Evolutionary conservation across 2,888 invertebrate genomes (phyloP).

Genomic region (Nomada fabriciana): DNA sequence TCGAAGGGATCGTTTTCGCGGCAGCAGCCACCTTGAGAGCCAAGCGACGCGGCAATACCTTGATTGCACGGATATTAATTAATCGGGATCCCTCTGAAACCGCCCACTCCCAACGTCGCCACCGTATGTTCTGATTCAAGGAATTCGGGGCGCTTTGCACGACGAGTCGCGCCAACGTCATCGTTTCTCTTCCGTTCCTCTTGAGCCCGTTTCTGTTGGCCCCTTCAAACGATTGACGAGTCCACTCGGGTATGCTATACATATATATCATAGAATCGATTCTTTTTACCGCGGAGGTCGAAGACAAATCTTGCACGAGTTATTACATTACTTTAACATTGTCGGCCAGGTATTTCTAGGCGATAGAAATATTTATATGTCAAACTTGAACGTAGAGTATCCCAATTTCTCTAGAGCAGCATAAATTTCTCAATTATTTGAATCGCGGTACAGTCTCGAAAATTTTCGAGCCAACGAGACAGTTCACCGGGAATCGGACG

Average conservation of each 20-base stretch:
- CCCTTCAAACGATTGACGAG: neutral
- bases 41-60: constrained; percentile 53
- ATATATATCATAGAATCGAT: too few species aligned
- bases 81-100: constrained; percentile 45
- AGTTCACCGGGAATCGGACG: neutral
- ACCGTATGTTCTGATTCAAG: constrained; percentile 33
- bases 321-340: too few species aligned
- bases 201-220: neutral
- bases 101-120: neutral
- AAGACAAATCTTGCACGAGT: too few species aligned
- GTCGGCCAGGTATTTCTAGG: too few species aligned
- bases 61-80: constrained; percentile 69
- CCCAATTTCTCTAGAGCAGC: too few species aligned
- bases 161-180: constrained; percentile 36
- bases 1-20: constrained; percentile 50
- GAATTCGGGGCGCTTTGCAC: constrained; percentile 40
- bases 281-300: too few species aligned
- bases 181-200: constrained; percentile 23
- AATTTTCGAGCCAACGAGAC: constrained; percentile 8
- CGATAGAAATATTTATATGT: too few species aligned
- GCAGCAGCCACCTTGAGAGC: constrained; percentile 14
- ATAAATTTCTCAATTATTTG: too few species aligned
- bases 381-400: too few species aligned
- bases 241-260: too few species aligned
- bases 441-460: neutral